Conservation (phyloP, 2,113 vertebrate species). For the Pituophis catenifer region DNA sequence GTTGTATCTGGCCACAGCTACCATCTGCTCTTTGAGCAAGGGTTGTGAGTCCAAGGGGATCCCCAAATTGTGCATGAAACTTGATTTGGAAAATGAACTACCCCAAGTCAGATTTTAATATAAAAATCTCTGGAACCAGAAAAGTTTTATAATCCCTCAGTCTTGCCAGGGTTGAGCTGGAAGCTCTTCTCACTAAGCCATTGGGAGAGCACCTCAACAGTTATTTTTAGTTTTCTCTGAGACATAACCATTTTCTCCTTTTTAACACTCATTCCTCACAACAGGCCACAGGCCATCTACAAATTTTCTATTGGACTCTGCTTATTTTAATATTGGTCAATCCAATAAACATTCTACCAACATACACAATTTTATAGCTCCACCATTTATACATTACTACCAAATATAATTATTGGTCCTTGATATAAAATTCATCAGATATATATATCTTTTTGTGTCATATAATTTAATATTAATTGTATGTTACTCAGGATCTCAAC, state of each 20-base stretch:
- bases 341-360: neutral
- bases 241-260: neutral
- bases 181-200: neutral
- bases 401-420: neutral
- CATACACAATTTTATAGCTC: neutral
- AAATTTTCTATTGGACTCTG: neutral
- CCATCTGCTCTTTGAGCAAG: neutral
- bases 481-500: neutral
- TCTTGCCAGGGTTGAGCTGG: neutral
- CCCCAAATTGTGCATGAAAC: neutral
- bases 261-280: neutral
- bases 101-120: neutral
- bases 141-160: neutral
- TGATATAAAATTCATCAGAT: neutral
- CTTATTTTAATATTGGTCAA: neutral
- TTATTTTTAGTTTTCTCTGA: neutral
- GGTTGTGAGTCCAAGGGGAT: neutral
- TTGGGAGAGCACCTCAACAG: neutral
- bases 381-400: neutral
- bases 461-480: neutral
- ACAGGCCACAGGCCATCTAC: neutral
- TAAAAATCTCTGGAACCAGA: neutral
- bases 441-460: neutral
- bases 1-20: neutral
- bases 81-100: neutral